Evolutionary conservation across 1,140 invertebrate species (phyloP), one percentile per base, ranked within the genome.

Genomic region (Cataglyphis hispanica): DNA sequence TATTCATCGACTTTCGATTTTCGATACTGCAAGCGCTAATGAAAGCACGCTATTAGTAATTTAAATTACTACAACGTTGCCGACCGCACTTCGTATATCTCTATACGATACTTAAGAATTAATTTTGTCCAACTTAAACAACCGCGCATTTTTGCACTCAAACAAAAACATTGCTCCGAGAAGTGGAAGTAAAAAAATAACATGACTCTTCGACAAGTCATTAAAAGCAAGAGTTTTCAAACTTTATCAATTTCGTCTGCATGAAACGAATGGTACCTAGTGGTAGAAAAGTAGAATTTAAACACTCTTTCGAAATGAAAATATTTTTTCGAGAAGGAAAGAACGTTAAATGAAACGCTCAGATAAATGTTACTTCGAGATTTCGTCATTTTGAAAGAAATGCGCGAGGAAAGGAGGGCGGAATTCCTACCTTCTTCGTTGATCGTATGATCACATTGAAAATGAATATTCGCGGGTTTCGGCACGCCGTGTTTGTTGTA

Each of bases 401-500:
- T 25, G 5, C 22, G 19, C n/a, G 11, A 31, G 25, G 13, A 66
- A 31, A 64, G 19, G 13, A n/a, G 7, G 31, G 10, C 0, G 2
- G 69, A 34, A 53, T 40, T 27, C 89, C 88, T 81, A 96, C 96
- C 94, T 93, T 96, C 95, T 83, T 95, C 95, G 78, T 94, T 93
- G 64, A 94, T 91, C 58, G 92, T 90, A 60, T 93, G 86, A 58
- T 94, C 93, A 60, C 91, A 92, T 40, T 92, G 89, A 58, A 94
- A 88, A 78, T 94, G 91, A 13, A 92, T 72, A 70, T 95, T 93
- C 50, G 94, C 91, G 13, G 94, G 91, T 76, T 93, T 95, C 5
- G 97, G 97, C 66, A 97, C 96, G 31, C 97, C 97, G 87, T 96
- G 96, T 89, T 96, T 97, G 34, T 96, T 96, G 92, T 97, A 97